A percentile compares a stretch with the other conserved stretches of the same genome.
Evolutionary conservation across 1,140 invertebrate genomes (phyloP).

Genomic region (Myzus persicae): DNA sequence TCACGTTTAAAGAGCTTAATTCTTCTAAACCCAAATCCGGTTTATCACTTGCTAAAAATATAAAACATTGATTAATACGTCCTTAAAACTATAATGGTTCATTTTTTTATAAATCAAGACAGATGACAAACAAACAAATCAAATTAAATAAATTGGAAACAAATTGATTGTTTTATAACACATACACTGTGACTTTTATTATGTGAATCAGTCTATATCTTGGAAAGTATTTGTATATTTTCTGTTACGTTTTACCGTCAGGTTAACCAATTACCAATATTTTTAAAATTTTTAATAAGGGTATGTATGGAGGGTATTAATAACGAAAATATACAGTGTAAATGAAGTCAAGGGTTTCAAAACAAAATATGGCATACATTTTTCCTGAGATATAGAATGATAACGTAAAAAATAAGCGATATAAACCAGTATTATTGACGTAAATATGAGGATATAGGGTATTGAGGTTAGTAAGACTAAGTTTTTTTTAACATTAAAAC

Average conservation of each 20-base stretch:
- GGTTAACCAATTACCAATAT: background rate
- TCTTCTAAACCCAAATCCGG: constrained; percentile 88
- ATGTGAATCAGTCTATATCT: constrained; percentile 3
- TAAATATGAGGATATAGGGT: background rate
- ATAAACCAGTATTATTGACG: background rate
- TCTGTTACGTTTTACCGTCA: background rate
- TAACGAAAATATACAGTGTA: background rate
- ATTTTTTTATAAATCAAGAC: background rate
- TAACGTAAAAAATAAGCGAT: background rate
- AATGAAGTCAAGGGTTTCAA: background rate
- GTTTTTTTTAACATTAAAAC: background rate
- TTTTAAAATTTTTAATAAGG: too few species aligned
- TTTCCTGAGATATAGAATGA: constrained; percentile 6
- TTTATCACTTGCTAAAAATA: constrained; percentile 80
- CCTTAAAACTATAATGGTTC: background rate
- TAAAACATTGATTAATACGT: background rate
- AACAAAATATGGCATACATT: background rate
- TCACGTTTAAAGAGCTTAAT: constrained; percentile 81
- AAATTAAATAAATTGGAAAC: background rate
- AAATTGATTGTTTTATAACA: constrained; percentile 1
- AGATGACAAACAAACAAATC: background rate
- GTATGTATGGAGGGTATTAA: too few species aligned
- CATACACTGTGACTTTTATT: background rate
- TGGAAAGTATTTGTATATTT: background rate
- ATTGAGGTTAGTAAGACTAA: background rate